Conservation (phyloP, 2,797 vertebrate genomes). For the Coccyzus lansbergi region DNA sequence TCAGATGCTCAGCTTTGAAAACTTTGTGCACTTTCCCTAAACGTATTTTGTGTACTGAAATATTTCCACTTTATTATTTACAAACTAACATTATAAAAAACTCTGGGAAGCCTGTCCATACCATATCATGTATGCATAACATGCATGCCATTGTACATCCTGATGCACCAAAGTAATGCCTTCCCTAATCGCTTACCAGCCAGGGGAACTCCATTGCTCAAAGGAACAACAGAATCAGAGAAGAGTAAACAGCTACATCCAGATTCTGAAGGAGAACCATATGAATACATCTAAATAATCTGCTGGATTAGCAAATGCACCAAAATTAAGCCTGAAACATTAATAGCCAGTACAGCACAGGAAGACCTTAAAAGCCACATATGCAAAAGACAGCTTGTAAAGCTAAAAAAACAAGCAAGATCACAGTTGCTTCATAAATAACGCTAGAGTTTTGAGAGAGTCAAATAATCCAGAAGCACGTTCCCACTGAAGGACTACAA, state of each 20-base stretch:
- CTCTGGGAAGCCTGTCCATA: background rate
- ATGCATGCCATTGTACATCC: no score
- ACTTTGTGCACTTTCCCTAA: background rate
- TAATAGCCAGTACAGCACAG: fast-evolving
- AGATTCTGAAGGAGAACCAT: background rate
- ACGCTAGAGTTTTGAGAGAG: background rate
- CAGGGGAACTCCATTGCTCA: background rate
- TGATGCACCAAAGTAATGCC: fast-evolving
- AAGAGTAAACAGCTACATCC: background rate
- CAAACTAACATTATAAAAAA: background rate
- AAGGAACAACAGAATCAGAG: background rate
- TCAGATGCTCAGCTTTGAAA: background rate
- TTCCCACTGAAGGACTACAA: background rate
- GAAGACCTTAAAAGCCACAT: background rate
- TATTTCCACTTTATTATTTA: background rate
- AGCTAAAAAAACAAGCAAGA: background rate
- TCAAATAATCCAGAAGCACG: background rate
- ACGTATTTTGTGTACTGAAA: background rate
- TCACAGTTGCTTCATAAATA: background rate
- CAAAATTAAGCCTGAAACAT: background rate
- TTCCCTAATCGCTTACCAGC: background rate
- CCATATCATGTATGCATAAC: fast-evolving
- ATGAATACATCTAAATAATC: background rate
- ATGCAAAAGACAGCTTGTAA: background rate
- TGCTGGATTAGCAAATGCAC: background rate